Evolutionary conservation across 2,888 invertebrate genomes (phyloP), one percentile per base, ranked within the genome.

Genomic region (Agonum fuliginosum): DNA sequence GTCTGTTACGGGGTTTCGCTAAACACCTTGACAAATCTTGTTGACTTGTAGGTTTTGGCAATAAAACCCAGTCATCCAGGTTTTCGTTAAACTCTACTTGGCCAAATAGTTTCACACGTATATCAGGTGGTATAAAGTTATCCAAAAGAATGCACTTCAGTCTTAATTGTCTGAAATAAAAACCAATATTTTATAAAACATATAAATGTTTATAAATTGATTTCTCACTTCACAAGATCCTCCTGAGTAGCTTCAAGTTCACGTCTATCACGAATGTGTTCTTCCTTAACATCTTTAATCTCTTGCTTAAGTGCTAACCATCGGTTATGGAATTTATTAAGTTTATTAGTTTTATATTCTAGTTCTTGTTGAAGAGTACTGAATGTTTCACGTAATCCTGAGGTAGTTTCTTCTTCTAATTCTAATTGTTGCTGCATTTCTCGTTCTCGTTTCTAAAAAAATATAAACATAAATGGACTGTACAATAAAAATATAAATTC

Each of bases 401-500:
- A 89, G 10, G 97, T 95, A 12, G 94, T 95, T 85, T 98, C 96
- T 85, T 99, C 98, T 86, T 98, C 96, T 82, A 95, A 89, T 84
- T 99, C 98, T 71, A 99, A 89, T 84, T 94, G 93, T 87, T 98
- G 97, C 84, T 96, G 94, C 92, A 99, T 97, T 88, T 98, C 98
- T 73, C 98, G 89, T 84, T 95, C 94, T 62, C 89, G 86, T 88
- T 88, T 91, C 85, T 86, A 81, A 17, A 71, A 12, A 82, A 76
- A 65, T 22, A 75, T 65, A 14, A 27, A 27, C 79, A 75, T 65
- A 27, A 77, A 78, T 41, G 30, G 71, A n/a, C 34, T 34, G 37
- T 54, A 19, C 14, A 62, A 10, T 4, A 62, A 20, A 14, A 54
- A 58, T 30, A 62, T 54, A 24, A n/a, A 12, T 58, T 58, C 54